Evolutionary conservation across 2,888 invertebrate species (phyloP), one percentile per base, ranked within the genome.

Genomic region (Microctonus hyperodae): DNA sequence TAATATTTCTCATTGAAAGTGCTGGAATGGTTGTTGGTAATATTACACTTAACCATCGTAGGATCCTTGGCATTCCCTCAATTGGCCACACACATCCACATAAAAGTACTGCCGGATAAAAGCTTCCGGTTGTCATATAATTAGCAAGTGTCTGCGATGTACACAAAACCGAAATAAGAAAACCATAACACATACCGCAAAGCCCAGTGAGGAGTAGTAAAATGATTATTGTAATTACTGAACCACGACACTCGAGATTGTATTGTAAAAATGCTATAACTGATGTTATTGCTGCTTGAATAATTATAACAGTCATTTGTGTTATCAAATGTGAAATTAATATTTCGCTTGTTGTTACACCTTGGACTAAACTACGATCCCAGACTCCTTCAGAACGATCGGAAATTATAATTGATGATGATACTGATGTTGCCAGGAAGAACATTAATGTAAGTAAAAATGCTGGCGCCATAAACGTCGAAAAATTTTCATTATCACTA

Each of bases 41-140:
- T 1, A 86, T 80, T 58, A 90, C 85, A 5, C 93, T 90, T 48
- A 93, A 65, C 73, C 88, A 87, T 61, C 87, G 86, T 0, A 92
- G 82, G 0, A 84, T 78, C 20, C 82, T 78, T 0, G 91, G 89
- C 91, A 92, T 91, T 6, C 89, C 90, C 82, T 92, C 90, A 11
- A 90, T 76, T 0, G 92, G 92, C 92, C 92, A 92, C 50, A 92
- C 84, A 64, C 90, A 85, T 59, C 90, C 96, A 81, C 94, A 93
- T 6, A 95, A 85, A 70, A 97, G 85, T 71, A 96, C 89, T 87
- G 95, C 91, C 0, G 96, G 96, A 79, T 96, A 96, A 80, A 96
- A 96, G 71, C 92, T 93, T 13, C 96, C 96, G 0, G 95, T 90
- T 0, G 95, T 89, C 11, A 93, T 88, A 81, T 94, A 95, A 86